Conservation (phyloP, 2,888 invertebrate species). For the Cosmorhoe ocellata region DNA sequence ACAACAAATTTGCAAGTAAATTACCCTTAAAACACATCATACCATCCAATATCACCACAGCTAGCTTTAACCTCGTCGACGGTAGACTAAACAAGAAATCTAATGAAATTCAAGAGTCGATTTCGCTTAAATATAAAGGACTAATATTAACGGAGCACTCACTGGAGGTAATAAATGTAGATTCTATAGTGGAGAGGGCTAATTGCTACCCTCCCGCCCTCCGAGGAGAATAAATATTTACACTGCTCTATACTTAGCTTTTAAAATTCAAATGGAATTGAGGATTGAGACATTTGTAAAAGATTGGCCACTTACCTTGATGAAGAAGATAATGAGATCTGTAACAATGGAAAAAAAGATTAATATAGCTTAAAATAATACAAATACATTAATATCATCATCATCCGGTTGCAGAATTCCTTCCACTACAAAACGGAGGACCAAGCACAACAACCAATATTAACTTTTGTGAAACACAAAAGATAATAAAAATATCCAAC, state of each 20-base stretch:
- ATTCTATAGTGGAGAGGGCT: slow-evolving; percentile 67
- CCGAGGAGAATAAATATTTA: slow-evolving; percentile 64
- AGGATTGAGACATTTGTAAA: slow-evolving; percentile 33
- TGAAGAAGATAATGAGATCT: slow-evolving; percentile 15
- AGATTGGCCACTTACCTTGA: slow-evolving; percentile 24
- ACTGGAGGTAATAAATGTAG: slow-evolving; percentile 70
- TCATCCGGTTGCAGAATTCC: too few relatives aligned
- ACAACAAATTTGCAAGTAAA: background rate
- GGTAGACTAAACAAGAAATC: slow-evolving; percentile 34
- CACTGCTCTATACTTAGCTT: slow-evolving; percentile 58
- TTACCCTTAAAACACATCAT: background rate
- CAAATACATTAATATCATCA: too few relatives aligned
- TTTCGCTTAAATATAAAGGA: slow-evolving; percentile 57
- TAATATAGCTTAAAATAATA: too few relatives aligned
- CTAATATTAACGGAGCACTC: slow-evolving; percentile 77
- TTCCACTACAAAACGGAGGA: too few relatives aligned
- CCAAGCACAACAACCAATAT: too few relatives aligned
- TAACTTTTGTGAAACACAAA: too few relatives aligned
- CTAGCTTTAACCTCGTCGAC: slow-evolving; percentile 5
- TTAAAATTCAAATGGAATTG: slow-evolving; percentile 73
- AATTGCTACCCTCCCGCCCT: slow-evolving; percentile 50
- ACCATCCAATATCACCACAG: background rate
- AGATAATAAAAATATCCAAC: too few relatives aligned
- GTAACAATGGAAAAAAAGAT: slow-evolving; percentile 20
- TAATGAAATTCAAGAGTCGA: slow-evolving; percentile 56